Evolutionary conservation across 2,888 invertebrate species (phyloP), one percentile per base, ranked within the genome.

Genomic region (Ennomos fuscantarius): DNA sequence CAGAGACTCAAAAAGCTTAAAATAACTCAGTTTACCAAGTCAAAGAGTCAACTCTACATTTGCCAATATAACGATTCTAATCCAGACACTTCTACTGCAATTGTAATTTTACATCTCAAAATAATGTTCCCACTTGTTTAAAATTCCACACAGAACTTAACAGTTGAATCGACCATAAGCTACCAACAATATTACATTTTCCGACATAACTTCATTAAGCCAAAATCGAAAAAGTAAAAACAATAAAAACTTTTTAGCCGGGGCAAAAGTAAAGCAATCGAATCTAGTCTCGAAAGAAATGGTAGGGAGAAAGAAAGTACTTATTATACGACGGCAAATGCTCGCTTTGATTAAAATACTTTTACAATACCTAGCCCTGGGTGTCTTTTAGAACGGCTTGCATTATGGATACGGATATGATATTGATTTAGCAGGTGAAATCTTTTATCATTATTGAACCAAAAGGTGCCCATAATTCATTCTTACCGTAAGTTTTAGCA

Each of bases 291-390:
- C 65, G 55, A 71, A 76, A 76, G 70, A 66, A 64, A 73, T 73
- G 63, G 69, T 69, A 74, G 70, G 64, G 69, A 68, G 76, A 81
- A 79, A 68, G 76, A 81, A 79, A 78, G 76, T 76, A 72, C 70
- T 64, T 65, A 72, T 75, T 72, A 70, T 69, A 65, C 31, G 42
- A 46, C 45, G 50, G 47, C 44, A 70, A 73, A 70, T 68, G 72
- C 65, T 66, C 65, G 60, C 69, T 76, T 75, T 76, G 73, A 76
- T 79, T 78, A 76, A 64, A 64, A 66, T 66, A 66, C 66, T 66
- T 64, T 55, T 46, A 59, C 47, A 63, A 61, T 62, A 54, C 50
- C 53, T 60, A 55, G 60, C 55, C 42, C 52, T 59, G 9, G 51
- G 50, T 39, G 45, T 58, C 47, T 48, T 50, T 24, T 10, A 24